Conservation (phyloP, 2,113 vertebrate genomes). For the Thryonomys swinderianus region DNA sequence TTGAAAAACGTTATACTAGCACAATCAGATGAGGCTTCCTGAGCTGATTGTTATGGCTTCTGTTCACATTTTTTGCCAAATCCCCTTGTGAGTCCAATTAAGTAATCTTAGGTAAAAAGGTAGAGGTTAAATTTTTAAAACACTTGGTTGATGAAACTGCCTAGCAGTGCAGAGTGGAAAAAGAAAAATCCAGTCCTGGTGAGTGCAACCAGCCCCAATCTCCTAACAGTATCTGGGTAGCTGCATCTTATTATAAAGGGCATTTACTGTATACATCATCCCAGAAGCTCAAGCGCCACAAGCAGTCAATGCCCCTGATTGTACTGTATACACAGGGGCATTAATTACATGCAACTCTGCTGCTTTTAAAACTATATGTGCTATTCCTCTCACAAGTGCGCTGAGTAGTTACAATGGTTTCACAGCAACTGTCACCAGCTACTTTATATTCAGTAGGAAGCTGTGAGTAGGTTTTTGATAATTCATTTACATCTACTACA, state of each 20-base stretch:
- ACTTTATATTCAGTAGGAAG: constrained; percentile 46
- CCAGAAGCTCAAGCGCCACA: not conserved
- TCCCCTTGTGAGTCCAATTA: not conserved
- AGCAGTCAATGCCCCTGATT: constrained; percentile 41
- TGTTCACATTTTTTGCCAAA: not conserved
- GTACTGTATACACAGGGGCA: constrained; percentile 23
- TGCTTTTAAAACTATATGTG: constrained; percentile 36
- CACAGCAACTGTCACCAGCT: not conserved
- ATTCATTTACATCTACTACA: constrained; percentile 51
- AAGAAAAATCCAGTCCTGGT: not conserved
- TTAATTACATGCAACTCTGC: not conserved
- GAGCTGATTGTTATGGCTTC: not conserved
- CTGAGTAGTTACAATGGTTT: not conserved
- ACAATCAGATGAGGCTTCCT: not conserved
- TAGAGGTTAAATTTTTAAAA: constrained; percentile 27
- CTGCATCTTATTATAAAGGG: not conserved
- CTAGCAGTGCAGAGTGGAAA: not conserved
- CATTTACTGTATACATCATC: not conserved
- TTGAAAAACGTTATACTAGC: not conserved
- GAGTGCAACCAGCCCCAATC: not conserved
- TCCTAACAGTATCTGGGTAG: not conserved
- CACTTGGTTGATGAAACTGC: not conserved
- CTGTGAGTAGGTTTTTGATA: constrained; percentile 5
- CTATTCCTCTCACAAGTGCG: not conserved
- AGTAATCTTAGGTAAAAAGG: not conserved